phyloP scores from a whole-genome alignment of 1,140 invertebrate species.

The Calycopis cecrops region DNA sequence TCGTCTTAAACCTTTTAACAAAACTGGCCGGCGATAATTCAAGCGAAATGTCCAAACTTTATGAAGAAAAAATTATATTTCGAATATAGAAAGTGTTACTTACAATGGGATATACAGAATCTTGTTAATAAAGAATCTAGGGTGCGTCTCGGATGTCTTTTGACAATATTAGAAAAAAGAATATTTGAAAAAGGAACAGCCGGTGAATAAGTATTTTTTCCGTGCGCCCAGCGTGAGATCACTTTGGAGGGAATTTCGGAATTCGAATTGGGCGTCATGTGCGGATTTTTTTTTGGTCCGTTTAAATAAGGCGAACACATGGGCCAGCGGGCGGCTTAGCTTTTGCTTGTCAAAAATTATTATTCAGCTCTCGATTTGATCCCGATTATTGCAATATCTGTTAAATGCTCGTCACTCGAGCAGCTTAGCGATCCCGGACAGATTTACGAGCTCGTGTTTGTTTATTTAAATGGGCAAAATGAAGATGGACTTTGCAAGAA shows the following conservation, averaged over 20 bases:
- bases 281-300: constrained; percentile 51
- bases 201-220: constrained; percentile 41
- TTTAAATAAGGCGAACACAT: constrained; percentile 47
- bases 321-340: constrained; percentile 38
- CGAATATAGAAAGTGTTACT: constrained; percentile 70
- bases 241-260: constrained; percentile 59
- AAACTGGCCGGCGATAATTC: constrained; percentile 69
- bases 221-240: constrained; percentile 60
- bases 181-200: constrained; percentile 48
- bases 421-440: constrained; percentile 32
- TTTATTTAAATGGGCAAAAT: constrained; percentile 51
- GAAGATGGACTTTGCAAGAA: constrained; percentile 25
- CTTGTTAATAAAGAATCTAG: constrained; percentile 71
- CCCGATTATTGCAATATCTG: constrained; percentile 44
- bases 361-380: constrained; percentile 45
- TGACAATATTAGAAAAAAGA: constrained; percentile 47
- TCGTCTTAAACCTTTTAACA: constrained; percentile 64
- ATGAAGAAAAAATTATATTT: constrained; percentile 49
- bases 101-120: constrained; percentile 71
- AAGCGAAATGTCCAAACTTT: constrained; percentile 70
- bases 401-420: constrained; percentile 46
- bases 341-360: constrained; percentile 50
- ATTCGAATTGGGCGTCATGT: constrained; percentile 66
- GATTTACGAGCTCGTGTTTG: constrained; percentile 44
- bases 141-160: constrained; percentile 39